Percentiles rank a stretch among this genome's conserved stretches.
Evolutionary conservation across 2,113 vertebrate genomes (phyloP).

Genomic region (Halichoeres trimaculatus): DNA sequence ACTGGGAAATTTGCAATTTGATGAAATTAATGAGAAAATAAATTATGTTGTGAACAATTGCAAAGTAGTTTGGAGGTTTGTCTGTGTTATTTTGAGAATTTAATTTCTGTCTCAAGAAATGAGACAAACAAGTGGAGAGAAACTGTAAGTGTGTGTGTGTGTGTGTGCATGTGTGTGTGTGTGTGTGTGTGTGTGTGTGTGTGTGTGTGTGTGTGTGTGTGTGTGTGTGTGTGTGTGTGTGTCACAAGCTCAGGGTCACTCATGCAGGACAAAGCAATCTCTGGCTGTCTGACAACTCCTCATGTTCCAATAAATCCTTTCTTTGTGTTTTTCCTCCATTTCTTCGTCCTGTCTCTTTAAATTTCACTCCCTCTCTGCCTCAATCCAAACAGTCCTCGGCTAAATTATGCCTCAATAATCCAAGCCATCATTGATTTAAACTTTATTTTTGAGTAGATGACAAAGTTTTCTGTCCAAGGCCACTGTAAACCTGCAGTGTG

Average conservation of each 20-base stretch:
- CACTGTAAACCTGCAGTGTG: not conserved
- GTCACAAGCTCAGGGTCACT: slow-evolving; percentile 49
- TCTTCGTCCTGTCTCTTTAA: not conserved
- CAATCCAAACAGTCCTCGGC: not conserved
- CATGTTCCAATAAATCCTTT: slow-evolving; percentile 64
- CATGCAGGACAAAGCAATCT: slow-evolving; percentile 73
- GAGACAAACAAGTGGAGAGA: too few relatives aligned
- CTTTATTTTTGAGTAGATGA: not conserved
- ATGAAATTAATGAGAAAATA: too few relatives aligned
- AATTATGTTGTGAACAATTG: too few relatives aligned
- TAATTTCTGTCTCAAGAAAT: too few relatives aligned
- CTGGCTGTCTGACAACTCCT: slow-evolving; percentile 51
- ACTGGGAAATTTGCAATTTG: too few relatives aligned
- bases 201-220: not conserved
- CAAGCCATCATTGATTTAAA: not conserved
- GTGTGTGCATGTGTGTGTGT: too few relatives aligned
- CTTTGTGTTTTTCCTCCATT: not conserved
- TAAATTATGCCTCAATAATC: not conserved
- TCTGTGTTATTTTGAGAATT: too few relatives aligned
- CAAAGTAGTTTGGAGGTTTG: too few relatives aligned
- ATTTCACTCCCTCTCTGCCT: not conserved
- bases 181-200: not conserved
- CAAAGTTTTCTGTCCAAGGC: not conserved
- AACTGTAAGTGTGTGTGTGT: too few relatives aligned
- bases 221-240: not conserved